phyloP scores from a whole-genome alignment of 2,113 vertebrate species.

The Mionectes macconnelli region DNA sequence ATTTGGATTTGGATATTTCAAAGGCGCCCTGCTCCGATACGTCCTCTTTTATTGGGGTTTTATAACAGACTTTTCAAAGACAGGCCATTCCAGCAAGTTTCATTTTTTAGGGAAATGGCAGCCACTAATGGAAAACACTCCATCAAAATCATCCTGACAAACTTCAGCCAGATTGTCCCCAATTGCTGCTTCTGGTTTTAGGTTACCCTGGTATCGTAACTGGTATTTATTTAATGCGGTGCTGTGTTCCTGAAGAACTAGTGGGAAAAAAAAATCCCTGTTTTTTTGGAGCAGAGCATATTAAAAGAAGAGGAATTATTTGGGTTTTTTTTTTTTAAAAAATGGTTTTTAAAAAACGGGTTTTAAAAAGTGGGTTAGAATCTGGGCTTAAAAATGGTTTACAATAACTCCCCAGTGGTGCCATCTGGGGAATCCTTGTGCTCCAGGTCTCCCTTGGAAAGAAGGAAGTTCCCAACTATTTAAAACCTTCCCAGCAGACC shows the following conservation, averaged over 20 bases:
- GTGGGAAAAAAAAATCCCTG: neutral
- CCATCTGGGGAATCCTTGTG: slow-evolving; percentile 47
- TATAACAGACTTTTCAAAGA: neutral
- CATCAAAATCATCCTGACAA: neutral
- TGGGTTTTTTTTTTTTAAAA: neutral
- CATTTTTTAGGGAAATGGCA: neutral
- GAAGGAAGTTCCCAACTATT: slow-evolving; percentile 53
- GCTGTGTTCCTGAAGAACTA: neutral
- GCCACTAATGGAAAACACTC: neutral
- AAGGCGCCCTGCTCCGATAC: neutral
- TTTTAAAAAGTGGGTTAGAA: neutral
- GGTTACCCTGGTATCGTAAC: neutral
- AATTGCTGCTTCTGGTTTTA: neutral
- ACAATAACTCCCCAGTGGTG: neutral
- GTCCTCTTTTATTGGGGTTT: neutral
- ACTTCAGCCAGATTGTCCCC: neutral
- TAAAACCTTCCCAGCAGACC: slow-evolving; percentile 67
- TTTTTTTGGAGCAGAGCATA: neutral
- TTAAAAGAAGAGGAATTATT: neutral
- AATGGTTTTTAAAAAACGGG: neutral
- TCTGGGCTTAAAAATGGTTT: neutral
- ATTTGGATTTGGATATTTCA: neutral
- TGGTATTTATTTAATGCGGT: neutral
- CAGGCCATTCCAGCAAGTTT: neutral
- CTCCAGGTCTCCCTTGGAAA: slow-evolving; percentile 34